A percentile compares a stretch with the other conserved stretches of the same genome.
phyloP scores from a whole-genome alignment of 37 sponge, comb jelly and placozoan species.

The Spongia lamella region DNA sequence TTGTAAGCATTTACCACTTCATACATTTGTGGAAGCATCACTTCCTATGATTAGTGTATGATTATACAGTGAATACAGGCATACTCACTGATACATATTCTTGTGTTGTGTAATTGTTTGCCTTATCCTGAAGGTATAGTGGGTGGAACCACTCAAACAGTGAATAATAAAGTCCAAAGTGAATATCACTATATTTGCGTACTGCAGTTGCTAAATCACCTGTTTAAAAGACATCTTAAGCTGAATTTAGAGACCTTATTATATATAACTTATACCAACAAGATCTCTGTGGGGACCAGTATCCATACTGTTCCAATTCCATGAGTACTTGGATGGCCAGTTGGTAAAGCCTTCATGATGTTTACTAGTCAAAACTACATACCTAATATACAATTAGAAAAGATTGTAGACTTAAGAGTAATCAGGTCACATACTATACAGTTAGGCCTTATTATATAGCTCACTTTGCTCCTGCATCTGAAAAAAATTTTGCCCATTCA shows the following conservation, averaged over 20 bases:
- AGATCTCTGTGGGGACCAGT: slow-evolving; percentile 17
- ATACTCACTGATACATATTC: background rate
- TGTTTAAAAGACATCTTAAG: background rate
- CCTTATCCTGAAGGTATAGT: slow-evolving; percentile 8
- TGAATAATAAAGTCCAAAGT: slow-evolving; percentile 5
- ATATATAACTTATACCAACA: no score
- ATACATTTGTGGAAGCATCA: slow-evolving; percentile 3
- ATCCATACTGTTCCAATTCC: slow-evolving; percentile 26
- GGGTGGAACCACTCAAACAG: slow-evolving; percentile 17
- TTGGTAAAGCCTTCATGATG: slow-evolving; percentile 20
- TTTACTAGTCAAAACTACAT: slow-evolving; percentile 15
- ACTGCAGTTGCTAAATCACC: slow-evolving; percentile 24
- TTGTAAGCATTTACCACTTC: slow-evolving; percentile 1
- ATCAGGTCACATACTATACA: no score
- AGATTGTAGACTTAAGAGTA: no score
- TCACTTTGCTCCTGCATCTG: slow-evolving; percentile 16
- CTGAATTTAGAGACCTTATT: background rate
- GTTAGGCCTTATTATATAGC: background rate
- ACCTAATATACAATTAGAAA: no score
- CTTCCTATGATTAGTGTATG: background rate
- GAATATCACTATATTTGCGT: background rate
- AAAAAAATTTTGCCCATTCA: slow-evolving; percentile 18
- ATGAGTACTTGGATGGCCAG: slow-evolving; percentile 6
- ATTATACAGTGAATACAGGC: background rate
- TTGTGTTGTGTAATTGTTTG: slow-evolving; percentile 25